Base-by-base conservation (phyloP, 2,888 invertebrate species). In the Poecilobothrus nobilitatus region DNA sequence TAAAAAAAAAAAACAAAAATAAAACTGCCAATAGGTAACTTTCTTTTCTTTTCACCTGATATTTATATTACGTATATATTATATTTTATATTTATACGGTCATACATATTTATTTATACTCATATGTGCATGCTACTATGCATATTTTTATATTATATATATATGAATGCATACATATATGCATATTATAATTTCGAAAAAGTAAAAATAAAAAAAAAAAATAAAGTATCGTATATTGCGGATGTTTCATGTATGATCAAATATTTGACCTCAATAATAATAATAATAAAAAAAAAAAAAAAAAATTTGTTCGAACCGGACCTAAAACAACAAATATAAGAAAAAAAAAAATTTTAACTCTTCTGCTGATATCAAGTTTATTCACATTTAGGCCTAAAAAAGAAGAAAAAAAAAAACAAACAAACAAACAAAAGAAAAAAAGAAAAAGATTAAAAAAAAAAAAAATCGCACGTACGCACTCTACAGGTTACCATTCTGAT, bases 201-300 rank as follows among this genome's bases (percentile, higher is more conserved):
- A 15, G 12, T 15, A 44, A 44, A 44, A 44, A 44, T 44, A 44
- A 44, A 44, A 44, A n/a, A n/a, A n/a, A n/a, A n/a, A n/a, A n/a
- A n/a, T n/a, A n/a, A n/a, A n/a, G n/a, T n/a, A n/a, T n/a, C n/a
- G 9, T 12, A 53, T 53, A 53, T 53, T 53, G 53, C 53, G 53
- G 53, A 53, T 53, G 53, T 53, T 53, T 53, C 53, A 15, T 53
- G 53, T 53, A 53, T 53, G 53, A 53, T 53, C 53, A 53, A 63
- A 63, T 63, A 27, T 27, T 18, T 63, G 63, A 27, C 63, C 63
- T 27, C 63, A 63, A 63, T 53, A 44, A 53, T 63, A 27, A 27
- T 4, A 27, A 27, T 4, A 27, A 27, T 4, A 27, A 4, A 27
- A 27, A 4, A 27, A 27, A 27, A 27, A 4, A 27, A 27, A 2